Base-by-base conservation (phyloP, 2,797 vertebrate genomes). In the Linurgus olivaceus region DNA sequence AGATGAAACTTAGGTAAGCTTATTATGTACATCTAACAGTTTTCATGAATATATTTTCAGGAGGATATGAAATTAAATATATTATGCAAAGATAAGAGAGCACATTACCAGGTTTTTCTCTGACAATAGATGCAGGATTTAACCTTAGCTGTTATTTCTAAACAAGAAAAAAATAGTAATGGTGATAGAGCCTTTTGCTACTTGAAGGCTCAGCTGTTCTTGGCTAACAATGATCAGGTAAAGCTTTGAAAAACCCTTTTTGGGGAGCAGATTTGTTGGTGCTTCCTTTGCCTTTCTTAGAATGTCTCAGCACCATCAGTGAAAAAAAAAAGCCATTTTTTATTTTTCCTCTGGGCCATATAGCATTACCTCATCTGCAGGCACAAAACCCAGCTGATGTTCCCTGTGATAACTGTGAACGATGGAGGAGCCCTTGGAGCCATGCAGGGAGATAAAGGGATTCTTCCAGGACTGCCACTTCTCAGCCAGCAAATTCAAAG, bases 381-480 rank as follows among this genome's bases (percentile, higher is more conserved):
- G 70, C 88, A 61, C 37, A 19, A 94, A 90, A 87, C n/a, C 71
- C 79, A 95, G 74, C 42, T 47, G 90, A 71, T 70, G 78, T 85
- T 86, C 29, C 6, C 52, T 80, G 54, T 38, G 83, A 14, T 40
- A 63, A 50, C 93, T 87, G 73, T 65, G 90, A 94, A 45, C 9
- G 47, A 59, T 12, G 72, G 44, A 88, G 52, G 62, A 81, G 67
- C 35, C 55, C 68, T 52, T 62, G 50, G 44, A 73, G 25, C 38
- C 48, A 2, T 47, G 59, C 35, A 67, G 25, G 47, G 48, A 63
- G n/a, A 65, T 26, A 29, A 72, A 71, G 66, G 67, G 52, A 67
- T 67, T 54, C 50, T 55, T 48, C 25, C 40, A 54, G 47, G 44
- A 65, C 57, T 58, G 21, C 50, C 45, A 1, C 65, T 44, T 78